Evolutionary conservation across 1,140 invertebrate species (phyloP).

Genomic region (Ooceraea biroi): DNA sequence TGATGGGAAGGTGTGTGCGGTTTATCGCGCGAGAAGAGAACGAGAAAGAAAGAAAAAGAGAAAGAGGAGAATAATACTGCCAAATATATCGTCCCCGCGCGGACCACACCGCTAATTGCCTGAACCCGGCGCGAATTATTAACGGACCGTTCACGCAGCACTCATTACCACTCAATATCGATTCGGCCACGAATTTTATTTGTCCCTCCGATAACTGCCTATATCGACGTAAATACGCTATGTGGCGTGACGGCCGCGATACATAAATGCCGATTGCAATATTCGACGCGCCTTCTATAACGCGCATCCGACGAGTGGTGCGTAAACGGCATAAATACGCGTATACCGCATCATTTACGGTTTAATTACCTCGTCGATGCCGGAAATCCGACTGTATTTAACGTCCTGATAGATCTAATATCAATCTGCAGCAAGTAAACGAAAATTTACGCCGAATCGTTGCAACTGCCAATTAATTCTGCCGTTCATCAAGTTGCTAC

Average conservation of each 20-base stretch:
- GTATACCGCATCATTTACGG: slow-evolving; percentile 26
- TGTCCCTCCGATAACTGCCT: slow-evolving; percentile 2
- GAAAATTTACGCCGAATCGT: neutral
- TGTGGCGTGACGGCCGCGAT: neutral
- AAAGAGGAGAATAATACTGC: slow-evolving; percentile 23
- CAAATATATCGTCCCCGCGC: slow-evolving; percentile 11
- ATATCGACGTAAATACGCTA: slow-evolving; percentile 33
- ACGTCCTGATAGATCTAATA: slow-evolving; percentile 12
- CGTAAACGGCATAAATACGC: slow-evolving; percentile 31
- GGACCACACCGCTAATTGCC: slow-evolving; percentile 64
- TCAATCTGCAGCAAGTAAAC: neutral
- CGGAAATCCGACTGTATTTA: slow-evolving; percentile 35
- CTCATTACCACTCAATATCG: slow-evolving; percentile 32
- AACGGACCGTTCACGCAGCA: slow-evolving; percentile 36
- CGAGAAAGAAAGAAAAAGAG: too few relatives aligned
- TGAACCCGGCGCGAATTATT: slow-evolving; percentile 45
- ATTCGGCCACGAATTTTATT: slow-evolving; percentile 57
- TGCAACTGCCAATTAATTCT: neutral
- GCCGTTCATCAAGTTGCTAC: neutral
- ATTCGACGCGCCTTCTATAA: slow-evolving; percentile 41
- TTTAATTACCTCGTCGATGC: slow-evolving; percentile 31
- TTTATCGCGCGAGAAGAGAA: neutral
- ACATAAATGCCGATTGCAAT: slow-evolving; percentile 10
- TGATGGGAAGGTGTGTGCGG: slow-evolving; percentile 28
- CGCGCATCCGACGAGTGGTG: slow-evolving; percentile 11